Evolutionary conservation across 2,113 vertebrate genomes (phyloP).

Genomic region (Leptosomus discolor): DNA sequence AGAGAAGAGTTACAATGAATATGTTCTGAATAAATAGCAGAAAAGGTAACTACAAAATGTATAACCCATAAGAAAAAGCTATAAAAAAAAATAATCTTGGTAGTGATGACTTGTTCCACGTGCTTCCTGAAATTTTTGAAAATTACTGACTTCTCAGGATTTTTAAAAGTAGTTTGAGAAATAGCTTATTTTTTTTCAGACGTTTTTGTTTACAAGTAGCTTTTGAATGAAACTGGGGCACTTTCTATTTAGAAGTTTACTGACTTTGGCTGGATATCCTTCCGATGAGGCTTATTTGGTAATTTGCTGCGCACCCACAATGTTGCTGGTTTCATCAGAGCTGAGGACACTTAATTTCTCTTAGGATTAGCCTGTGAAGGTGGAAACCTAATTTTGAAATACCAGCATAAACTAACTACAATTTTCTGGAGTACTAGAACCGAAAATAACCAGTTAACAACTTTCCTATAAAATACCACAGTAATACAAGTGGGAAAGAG

Average conservation of each 20-base stretch:
- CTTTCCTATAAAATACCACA: background rate
- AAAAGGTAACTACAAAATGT: background rate
- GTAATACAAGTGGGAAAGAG: background rate
- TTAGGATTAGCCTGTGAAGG: background rate
- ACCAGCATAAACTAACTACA: background rate
- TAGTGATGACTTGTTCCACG: background rate
- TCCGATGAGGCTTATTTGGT: background rate
- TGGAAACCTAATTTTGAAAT: conserved; percentile 11
- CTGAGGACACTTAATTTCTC: background rate
- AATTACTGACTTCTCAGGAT: background rate
- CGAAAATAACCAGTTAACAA: background rate
- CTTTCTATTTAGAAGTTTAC: background rate
- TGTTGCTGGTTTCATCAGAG: background rate
- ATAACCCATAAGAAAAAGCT: background rate
- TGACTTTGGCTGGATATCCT: background rate
- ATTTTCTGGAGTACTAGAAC: background rate
- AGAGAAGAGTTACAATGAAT: background rate
- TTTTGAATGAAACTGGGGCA: background rate
- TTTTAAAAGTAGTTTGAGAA: background rate
- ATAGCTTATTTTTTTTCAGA: background rate
- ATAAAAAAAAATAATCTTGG: background rate
- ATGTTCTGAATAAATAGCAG: background rate
- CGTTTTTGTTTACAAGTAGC: background rate
- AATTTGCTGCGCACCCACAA: background rate
- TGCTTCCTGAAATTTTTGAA: background rate